Evolutionary conservation across 2,888 invertebrate species (phyloP), one percentile per base, ranked within the genome.

Genomic region (Homarus gammarus): DNA sequence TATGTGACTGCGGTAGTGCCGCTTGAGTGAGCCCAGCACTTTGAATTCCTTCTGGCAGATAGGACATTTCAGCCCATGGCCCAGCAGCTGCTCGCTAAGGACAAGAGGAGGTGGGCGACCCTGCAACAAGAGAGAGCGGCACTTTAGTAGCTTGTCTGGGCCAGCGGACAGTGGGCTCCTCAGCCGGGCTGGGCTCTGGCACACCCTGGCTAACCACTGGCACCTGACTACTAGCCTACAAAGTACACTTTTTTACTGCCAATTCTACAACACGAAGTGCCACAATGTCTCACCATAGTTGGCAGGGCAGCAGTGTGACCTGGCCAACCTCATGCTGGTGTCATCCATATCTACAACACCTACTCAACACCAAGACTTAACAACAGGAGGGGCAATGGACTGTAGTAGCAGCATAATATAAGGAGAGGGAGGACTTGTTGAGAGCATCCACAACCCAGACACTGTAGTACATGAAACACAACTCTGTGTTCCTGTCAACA

Each of bases 31-130:
- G 72, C 91, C 91, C 83, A 91, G 85, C 73, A 91, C 91, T 86
- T 91, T 91, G 89, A 91, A 90, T 84, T 91, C 91, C 91, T 91
- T 91, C 78, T 84, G 79, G 83, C 91, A 91, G 90, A 91, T 86
- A 70, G 91, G 91, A 88, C 91, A 91, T 82, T 84, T 90, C 70
- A 91, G 91, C 84, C 87, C 85, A 83, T 83, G 88, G 78, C 84
- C 78, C 84, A 89, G 70, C 88, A 89, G 88, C 88, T 89, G 88
- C 88, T 89, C 88, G 33, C 88, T 89, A 89, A 89, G 88, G 88
- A 64, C 88, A 89, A 70, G 88, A 89, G 88, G 88, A 89, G 83
- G 78, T 89, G 84, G 88, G 88, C 84, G 88, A 89, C 88, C 88
- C 88, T 89, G 88, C 83, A 89, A 89, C 88, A 89, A 89, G 88